These are phyloP conservation scores for Nematolebias whitei DNA, from an alignment of 2,113 vertebrate species.

Conservation along the genomic window DNA sequence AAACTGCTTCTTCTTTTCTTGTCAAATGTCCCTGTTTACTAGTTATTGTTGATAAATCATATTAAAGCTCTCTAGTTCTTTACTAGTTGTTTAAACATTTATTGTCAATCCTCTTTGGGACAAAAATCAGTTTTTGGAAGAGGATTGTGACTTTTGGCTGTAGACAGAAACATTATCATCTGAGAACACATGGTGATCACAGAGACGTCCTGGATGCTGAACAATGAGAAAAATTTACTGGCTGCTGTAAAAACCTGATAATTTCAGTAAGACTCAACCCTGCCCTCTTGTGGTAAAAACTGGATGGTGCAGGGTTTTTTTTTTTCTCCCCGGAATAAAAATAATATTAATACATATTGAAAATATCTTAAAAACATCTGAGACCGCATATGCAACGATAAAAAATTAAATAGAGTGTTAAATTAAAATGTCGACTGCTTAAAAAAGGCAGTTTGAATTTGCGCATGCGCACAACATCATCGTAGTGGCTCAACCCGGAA, in stretches of 20 bases:
- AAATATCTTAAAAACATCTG: no score
- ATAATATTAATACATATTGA: no score
- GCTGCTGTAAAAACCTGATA: neutral
- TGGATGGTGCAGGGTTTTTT: neutral
- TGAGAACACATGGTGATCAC: conserved; percentile 30
- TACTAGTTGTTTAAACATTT: no score
- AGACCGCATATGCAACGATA: no score
- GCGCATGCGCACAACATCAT: conserved; percentile 43
- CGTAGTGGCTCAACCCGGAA: conserved; percentile 49
- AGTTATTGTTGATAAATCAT: neutral
- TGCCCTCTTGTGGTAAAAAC: conserved; percentile 11
- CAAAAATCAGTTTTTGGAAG: neutral
- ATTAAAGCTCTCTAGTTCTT: neutral
- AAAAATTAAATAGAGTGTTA: no score
- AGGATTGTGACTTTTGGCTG: conserved; percentile 7
- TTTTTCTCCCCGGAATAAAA: no score
- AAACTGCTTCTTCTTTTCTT: neutral
- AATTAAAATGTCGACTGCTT: no score
- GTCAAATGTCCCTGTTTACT: neutral
- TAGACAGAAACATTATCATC: conserved; percentile 41
- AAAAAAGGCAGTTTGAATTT: neutral
- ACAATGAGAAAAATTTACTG: no score
- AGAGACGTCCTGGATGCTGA: conserved; percentile 13
- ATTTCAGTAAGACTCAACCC: conserved; percentile 1
- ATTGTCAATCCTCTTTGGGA: neutral